These are phyloP conservation scores for Pseudorectes ferrugineus DNA, from an alignment of 2,113 vertebrate species.

Conservation along the genomic window DNA sequence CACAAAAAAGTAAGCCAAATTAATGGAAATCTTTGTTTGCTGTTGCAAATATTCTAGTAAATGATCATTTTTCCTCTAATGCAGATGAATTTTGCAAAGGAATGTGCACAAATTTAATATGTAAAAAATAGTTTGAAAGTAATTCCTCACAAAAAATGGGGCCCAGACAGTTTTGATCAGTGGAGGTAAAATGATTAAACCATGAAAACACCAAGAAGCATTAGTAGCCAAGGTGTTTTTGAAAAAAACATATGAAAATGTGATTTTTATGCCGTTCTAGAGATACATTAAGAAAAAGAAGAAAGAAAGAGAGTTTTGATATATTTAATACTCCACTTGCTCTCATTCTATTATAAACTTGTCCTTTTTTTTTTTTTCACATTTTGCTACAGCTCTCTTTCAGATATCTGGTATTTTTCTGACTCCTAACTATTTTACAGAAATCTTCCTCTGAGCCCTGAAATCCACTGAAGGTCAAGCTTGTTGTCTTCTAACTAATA, in stretches of 20 bases:
- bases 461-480: neutral
- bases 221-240: neutral
- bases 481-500: neutral
- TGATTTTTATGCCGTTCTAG: neutral
- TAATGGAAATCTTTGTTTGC: neutral
- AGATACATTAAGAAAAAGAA: neutral
- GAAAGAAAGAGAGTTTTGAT: neutral
- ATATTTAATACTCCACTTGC: neutral
- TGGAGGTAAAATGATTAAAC: neutral
- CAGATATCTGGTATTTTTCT: neutral
- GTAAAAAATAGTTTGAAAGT: neutral
- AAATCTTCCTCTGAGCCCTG: neutral
- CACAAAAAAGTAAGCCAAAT: neutral
- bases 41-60: neutral
- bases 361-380: neutral
- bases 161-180: neutral
- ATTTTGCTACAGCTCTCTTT: neutral
- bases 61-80: neutral
- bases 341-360: neutral
- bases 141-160: neutral
- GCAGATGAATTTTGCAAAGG: neutral
- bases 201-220: neutral
- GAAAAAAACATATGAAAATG: neutral
- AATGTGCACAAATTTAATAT: neutral
- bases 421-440: neutral